Base-by-base conservation (phyloP, 2,113 vertebrate genomes). In the Eolophus roseicapilla region DNA sequence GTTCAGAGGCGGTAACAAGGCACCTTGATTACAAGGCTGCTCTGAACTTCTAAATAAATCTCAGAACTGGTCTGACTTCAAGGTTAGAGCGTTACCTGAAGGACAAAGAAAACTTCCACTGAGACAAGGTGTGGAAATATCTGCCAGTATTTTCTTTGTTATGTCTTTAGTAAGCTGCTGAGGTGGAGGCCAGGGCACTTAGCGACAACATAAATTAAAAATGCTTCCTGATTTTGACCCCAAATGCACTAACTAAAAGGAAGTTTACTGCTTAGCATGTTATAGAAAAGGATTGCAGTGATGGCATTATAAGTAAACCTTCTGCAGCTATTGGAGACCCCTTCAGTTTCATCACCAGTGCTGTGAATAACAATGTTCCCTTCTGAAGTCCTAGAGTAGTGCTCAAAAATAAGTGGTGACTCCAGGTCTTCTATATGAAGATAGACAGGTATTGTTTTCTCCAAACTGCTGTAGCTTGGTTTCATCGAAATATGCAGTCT, bases 41-140 rank as follows among this genome's bases (percentile, higher is more conserved):
- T 92, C 64, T 79, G n/a, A 91, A 84, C 75, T 93, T 95, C 83
- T 63, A 96, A 93, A 96, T 91, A 92, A 93, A 90, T 84, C 47
- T 93, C 68, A 63, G 37, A 95, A 85, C 70, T 88, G 43, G 50
- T 94, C 7, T 5, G 5, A 25, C 46, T 91, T 78, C 82, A 93
- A 93, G 80, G 91, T 95, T 87, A 91, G 55, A 64, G 63, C 69
- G n/a, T 75, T 96, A 91, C 16, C 52, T 70, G 41, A 95, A 94
- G 76, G 63, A 80, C 76, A 93, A 71, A 87, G 85, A 80, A 95
- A 92, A 92, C 31, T 93, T 82, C 21, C 17, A 21, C 28, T 71
- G 57, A 70, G 57, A 52, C 11, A 65, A 90, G 17, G 16, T 5
- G 13, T n/a, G 12, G 67, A 80, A 90, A 75, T 49, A 59, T n/a